phyloP scores from a whole-genome alignment of 2,888 invertebrate species.

The Eucriotettix oculatus region DNA sequence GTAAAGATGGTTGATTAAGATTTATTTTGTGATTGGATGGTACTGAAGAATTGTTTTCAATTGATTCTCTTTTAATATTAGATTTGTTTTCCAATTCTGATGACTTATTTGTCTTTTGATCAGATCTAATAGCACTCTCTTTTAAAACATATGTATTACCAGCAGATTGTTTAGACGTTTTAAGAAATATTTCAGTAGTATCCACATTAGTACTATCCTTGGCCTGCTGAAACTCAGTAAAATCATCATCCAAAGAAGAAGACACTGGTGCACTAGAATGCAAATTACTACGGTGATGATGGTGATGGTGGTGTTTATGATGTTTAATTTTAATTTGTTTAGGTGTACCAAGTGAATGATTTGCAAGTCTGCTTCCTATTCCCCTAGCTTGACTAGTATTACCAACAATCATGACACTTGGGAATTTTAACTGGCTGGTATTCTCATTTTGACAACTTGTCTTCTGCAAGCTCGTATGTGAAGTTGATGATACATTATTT shows the following conservation, averaged over 20 bases:
- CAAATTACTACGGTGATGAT: background rate
- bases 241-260: conserved; percentile 7
- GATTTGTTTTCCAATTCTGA: background rate
- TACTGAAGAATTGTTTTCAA: background rate
- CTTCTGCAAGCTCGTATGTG: background rate
- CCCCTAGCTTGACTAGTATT: conserved; percentile 23
- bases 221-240: conserved; percentile 13
- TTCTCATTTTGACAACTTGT: background rate
- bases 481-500: background rate
- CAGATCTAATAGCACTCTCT: conserved; percentile 10
- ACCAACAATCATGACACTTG: conserved; percentile 10
- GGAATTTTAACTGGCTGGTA: conserved; percentile 9
- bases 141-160: conserved; percentile 9
- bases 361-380: conserved; percentile 29
- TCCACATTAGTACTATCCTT: conserved; percentile 8
- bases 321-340: conserved; percentile 14
- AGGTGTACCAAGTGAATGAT: conserved; percentile 28
- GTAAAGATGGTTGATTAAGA: conserved; percentile 21
- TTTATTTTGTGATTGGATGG: background rate
- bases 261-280: background rate
- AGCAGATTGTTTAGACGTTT: conserved; percentile 22
- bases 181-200: conserved; percentile 20
- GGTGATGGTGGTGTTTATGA: conserved; percentile 8
- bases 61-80: background rate
- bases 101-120: background rate